Evolutionary conservation across 2,888 invertebrate genomes (phyloP).

Genomic region (Laspeyria flexula): DNA sequence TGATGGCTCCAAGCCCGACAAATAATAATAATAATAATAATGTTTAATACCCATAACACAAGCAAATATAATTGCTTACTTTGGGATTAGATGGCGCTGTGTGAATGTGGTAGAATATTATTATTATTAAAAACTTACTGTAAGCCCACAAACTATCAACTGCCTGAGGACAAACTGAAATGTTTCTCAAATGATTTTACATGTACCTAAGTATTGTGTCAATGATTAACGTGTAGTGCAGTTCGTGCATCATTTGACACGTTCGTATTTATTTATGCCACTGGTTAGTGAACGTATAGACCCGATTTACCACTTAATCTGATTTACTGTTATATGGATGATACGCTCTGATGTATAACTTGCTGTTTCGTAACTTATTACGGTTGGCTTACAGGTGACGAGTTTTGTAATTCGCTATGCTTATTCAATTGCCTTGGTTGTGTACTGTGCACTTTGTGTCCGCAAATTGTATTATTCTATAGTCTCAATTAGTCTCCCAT

Average conservation of each 20-base stretch:
- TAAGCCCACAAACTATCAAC: not conserved
- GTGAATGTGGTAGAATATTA: too few species aligned
- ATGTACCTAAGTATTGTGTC: conserved; percentile 60
- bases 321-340: conserved; percentile 65
- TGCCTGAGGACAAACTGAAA: too few species aligned
- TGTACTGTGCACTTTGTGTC: too few species aligned
- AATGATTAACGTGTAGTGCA: conserved; percentile 59
- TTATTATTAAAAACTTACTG: too few species aligned
- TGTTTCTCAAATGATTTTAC: conserved; percentile 18
- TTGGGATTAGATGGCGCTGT: too few species aligned
- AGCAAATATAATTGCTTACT: too few species aligned
- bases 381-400: conserved; percentile 3
- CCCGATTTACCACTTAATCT: conserved; percentile 74
- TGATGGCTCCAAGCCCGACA: too few species aligned
- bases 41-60: too few species aligned
- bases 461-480: too few species aligned
- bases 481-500: too few species aligned
- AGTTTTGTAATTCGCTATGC: not conserved
- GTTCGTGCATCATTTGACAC: conserved; percentile 77
- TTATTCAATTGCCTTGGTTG: not conserved
- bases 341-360: conserved; percentile 34
- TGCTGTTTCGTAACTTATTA: conserved; percentile 32
- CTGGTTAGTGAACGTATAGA: conserved; percentile 66
- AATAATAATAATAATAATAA: too few species aligned
- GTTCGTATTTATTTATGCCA: conserved; percentile 75